phyloP scores from a whole-genome alignment of 2,888 invertebrate species.

The Drosophila kanekoi region DNA sequence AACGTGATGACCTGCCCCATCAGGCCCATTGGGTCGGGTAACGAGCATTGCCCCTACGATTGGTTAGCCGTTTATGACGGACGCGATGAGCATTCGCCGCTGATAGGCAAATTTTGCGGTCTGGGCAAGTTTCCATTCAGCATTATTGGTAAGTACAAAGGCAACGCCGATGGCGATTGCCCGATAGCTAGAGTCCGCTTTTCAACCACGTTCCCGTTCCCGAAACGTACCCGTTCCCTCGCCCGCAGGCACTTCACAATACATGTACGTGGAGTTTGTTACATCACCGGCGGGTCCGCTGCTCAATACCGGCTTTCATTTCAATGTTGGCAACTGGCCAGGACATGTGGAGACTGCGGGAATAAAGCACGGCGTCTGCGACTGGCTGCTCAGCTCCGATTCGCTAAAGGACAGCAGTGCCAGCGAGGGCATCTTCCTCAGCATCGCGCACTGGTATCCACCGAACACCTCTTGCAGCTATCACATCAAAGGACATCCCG shows the following conservation, averaged over 20 bases:
- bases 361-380: constrained; percentile 93
- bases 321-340: constrained; percentile 97
- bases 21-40: constrained; percentile 94
- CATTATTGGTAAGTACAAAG: constrained; percentile 89
- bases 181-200: constrained; percentile 15
- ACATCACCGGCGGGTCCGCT: constrained; percentile 95
- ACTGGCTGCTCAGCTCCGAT: constrained; percentile 94
- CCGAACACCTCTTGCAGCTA: constrained; percentile 97
- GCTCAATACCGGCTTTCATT: constrained; percentile 96
- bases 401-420: constrained; percentile 91
- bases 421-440: constrained; percentile 94
- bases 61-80: constrained; percentile 96
- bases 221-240: constrained; percentile 12
- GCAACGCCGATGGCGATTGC: constrained; percentile 14
- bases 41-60: constrained; percentile 95
- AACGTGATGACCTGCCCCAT: constrained; percentile 98
- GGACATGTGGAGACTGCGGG: constrained; percentile 96
- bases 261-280: constrained; percentile 94
- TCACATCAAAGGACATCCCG: constrained; percentile 93
- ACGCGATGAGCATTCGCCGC: constrained; percentile 93
- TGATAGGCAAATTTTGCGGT: constrained; percentile 96
- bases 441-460: constrained; percentile 97
- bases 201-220: constrained; percentile 15
- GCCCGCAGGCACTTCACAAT: constrained; percentile 90
- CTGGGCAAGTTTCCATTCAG: constrained; percentile 97